phyloP scores from a whole-genome alignment of 2,888 invertebrate species.

The Ypsolopha scabrella region DNA sequence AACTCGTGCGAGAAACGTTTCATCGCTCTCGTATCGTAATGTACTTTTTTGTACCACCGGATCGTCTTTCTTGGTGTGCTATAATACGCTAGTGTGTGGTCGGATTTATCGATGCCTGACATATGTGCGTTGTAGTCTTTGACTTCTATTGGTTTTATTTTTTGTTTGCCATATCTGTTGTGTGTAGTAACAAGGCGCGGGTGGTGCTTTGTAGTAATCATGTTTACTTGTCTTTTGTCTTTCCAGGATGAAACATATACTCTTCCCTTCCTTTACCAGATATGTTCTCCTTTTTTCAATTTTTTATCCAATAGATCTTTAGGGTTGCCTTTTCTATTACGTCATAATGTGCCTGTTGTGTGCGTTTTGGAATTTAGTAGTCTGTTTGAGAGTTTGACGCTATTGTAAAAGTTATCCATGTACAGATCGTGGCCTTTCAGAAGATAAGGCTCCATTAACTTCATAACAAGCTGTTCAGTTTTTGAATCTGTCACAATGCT shows the following conservation, averaged over 20 bases:
- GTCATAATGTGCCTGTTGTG: slow-evolving; percentile 14
- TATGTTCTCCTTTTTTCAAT: slow-evolving; percentile 20
- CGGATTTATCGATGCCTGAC: slow-evolving; percentile 15
- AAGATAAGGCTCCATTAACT: slow-evolving; percentile 18
- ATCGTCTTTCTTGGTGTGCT: slow-evolving; percentile 16
- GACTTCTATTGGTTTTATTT: too few species aligned
- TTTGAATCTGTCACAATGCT: too few species aligned
- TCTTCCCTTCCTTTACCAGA: slow-evolving; percentile 19
- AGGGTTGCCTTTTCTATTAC: slow-evolving; percentile 16
- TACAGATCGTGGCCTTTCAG: slow-evolving; percentile 20
- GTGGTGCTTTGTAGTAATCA: slow-evolving; percentile 21
- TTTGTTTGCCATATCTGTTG: slow-evolving; percentile 3
- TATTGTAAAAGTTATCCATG: slow-evolving; percentile 22
- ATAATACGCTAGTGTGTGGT: slow-evolving; percentile 16
- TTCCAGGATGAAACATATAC: slow-evolving; percentile 22
- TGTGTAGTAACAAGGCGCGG: slow-evolving; percentile 12
- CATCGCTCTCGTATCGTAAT: too few species aligned
- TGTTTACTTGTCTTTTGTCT: slow-evolving; percentile 19
- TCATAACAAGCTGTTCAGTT: too few species aligned
- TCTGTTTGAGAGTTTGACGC: slow-evolving; percentile 12
- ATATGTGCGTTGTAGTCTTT: background rate
- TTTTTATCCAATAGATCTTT: slow-evolving; percentile 12
- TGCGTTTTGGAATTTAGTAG: slow-evolving; percentile 14
- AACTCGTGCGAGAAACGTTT: too few species aligned
- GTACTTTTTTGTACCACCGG: slow-evolving; percentile 21